Evolutionary conservation across 2,113 vertebrate species (phyloP), one percentile per base, ranked within the genome.

Genomic region (Lepus europaeus): DNA sequence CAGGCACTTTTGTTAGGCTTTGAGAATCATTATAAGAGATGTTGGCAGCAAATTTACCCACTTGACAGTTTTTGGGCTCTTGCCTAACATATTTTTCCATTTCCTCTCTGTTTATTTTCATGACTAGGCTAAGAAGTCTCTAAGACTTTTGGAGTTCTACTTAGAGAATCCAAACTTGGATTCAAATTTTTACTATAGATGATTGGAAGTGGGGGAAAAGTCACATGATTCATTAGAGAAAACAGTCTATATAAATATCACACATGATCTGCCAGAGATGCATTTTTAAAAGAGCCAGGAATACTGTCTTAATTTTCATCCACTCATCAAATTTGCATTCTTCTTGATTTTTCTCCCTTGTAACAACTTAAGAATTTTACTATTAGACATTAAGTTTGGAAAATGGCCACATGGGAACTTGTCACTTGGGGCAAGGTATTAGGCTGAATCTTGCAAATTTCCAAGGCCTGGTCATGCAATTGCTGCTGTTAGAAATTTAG

Each of bases 361-460:
- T 88, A 51, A 87, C 36, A 91, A 81, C 80, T 78, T 22, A 39
- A 51, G 70, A 79, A 72, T 86, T 88, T 87, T 79, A 93, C 45
- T 87, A 90, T 45, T 90, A 92, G 80, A 68, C 85, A 45, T 72
- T 70, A 88, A 49, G 7, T 69, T 95, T 84, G 82, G 19, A 74
- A 80, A 94, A 78, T 76, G 45, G 11, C 73, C 39, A 20, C 36
- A 53, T 74, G 91, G 69, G n/a, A 87, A 96, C 95, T 91, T 66
- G 77, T 93, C 63, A 94, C 33, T 80, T 59, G 23, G 68, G 77
- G 27, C 12, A 95, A 85, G 39, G 53, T 80, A 73, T 81, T 90
- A 82, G 49, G 72, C 31, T 72, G 72, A 92, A 68, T 80, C 39
- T 91, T 96, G 69, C 56, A 94, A 78, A 82, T 96, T 87, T 76